Percentiles rank a stretch among this genome's conserved stretches.
Evolutionary conservation across 2,113 vertebrate species (phyloP).

Genomic region (Telmatochromis sp.): DNA sequence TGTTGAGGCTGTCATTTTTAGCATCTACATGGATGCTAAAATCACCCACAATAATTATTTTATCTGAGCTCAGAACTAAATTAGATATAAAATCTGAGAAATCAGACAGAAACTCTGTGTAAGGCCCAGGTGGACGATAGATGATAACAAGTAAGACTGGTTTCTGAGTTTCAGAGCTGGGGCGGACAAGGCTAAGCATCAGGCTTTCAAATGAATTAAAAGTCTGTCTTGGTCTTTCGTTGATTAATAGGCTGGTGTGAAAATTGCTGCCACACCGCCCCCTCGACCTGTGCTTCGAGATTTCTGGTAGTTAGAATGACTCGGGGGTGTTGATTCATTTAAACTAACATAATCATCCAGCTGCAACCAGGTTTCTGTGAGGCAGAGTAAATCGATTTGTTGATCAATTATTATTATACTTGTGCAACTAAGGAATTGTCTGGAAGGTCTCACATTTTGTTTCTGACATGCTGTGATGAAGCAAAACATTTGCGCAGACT

Average conservation of each 20-base stretch:
- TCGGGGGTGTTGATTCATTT: neutral
- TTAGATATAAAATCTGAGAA: accelerated
- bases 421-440: neutral
- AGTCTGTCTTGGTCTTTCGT: neutral
- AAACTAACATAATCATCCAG: neutral
- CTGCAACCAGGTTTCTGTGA: neutral
- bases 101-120: too few species aligned
- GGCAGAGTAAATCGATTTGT: accelerated
- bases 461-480: neutral
- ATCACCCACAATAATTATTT: too few species aligned
- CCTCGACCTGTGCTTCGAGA: accelerated
- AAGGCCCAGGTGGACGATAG: too few species aligned
- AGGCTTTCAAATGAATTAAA: too few species aligned
- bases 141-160: too few species aligned
- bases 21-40: accelerated
- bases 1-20: too few species aligned
- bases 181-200: too few species aligned
- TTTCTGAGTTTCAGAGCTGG: too few species aligned
- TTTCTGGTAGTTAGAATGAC: neutral
- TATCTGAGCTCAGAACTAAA: too few species aligned
- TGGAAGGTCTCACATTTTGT: neutral
- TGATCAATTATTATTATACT: neutral
- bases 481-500: neutral
- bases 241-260: neutral
- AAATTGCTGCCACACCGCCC: neutral